phyloP scores from a whole-genome alignment of 2,888 invertebrate species.

The Schizotus pectinicornis region DNA sequence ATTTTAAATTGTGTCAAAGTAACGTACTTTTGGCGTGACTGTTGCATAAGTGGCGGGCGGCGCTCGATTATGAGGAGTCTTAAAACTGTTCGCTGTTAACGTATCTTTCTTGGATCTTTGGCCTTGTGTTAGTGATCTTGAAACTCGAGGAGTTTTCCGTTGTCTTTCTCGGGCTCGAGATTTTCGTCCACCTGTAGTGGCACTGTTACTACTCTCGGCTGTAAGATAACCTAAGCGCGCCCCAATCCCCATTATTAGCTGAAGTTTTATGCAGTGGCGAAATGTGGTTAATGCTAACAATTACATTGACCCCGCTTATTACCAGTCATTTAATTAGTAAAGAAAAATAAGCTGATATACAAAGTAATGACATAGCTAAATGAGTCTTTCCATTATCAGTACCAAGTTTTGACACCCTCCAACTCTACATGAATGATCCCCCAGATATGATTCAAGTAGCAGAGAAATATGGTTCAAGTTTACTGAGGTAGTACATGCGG shows the following conservation, averaged over 20 bases:
- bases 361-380: neutral
- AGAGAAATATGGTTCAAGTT: too few relatives aligned
- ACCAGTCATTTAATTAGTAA: too few relatives aligned
- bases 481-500: too few relatives aligned
- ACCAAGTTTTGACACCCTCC: neutral
- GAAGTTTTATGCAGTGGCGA: slow-evolving; percentile 11
- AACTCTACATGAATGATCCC: neutral
- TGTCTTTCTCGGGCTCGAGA: slow-evolving; percentile 24
- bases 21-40: slow-evolving; percentile 51
- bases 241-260: slow-evolving; percentile 18
- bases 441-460: neutral
- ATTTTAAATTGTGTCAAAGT: neutral
- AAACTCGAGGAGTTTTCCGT: slow-evolving; percentile 24
- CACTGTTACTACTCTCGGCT: slow-evolving; percentile 44
- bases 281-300: neutral
- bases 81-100: slow-evolving; percentile 7
- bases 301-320: neutral
- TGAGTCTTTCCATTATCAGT: neutral
- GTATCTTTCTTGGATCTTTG: slow-evolving; percentile 18
- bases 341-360: neutral
- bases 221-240: slow-evolving; percentile 49
- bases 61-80: slow-evolving; percentile 37
- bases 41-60: slow-evolving; percentile 38
- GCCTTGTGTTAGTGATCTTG: slow-evolving; percentile 41
- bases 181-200: slow-evolving; percentile 33